Evolutionary conservation across 2,113 vertebrate species (phyloP), one percentile per base, ranked within the genome.

Genomic region (Saccopteryx leptura): DNA sequence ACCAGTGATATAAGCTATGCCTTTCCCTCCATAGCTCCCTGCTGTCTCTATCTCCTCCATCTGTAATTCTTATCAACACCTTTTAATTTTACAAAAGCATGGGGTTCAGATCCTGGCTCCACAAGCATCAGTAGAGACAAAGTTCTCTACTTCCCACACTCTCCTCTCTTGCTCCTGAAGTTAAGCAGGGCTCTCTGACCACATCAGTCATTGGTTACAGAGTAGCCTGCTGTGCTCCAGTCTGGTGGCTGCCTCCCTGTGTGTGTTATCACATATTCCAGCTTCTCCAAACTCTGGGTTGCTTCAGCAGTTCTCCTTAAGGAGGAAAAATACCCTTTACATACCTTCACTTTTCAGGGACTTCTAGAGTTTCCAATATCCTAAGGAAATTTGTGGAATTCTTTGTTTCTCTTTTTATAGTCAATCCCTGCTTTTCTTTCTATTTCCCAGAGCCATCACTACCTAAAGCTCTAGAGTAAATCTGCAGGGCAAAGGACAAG

Each of bases 61-160:
- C 26, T 24, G 21, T n/a, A 28, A 26, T 6, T 48, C 52, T 52
- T 54, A 14, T 7, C 86, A 23, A 50, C 13, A 10, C 23, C 85
- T 39, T 72, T 63, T 14, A 15, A 24, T 56, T 78, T 50, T 48
- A 17, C 13, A 74, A 17, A 46, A 88, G 19, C 19, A 2, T 79
- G 46, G 63, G 3, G 48, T 24, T 39, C 39, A 52, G 48, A 72
- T 50, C 10, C 24, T 66, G 24, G 28, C 19, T 68, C 50, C 80
- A 48, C 1, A 17, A 82, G 31, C 54, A 65, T 23, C 33, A 58
- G 28, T 1, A 3, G n/a, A 31, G 48, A 54, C n/a, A 33, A 17
- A 4, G 3, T n/a, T 52, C 33, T 66, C 23, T 48, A 2, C 26
- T 48, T 61, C 21, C 60, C 39, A 7, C 0, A 0, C 14, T 46